Evolutionary conservation across 2,888 invertebrate species (phyloP), one percentile per base, ranked within the genome.

Genomic region (Macropis europaea): DNA sequence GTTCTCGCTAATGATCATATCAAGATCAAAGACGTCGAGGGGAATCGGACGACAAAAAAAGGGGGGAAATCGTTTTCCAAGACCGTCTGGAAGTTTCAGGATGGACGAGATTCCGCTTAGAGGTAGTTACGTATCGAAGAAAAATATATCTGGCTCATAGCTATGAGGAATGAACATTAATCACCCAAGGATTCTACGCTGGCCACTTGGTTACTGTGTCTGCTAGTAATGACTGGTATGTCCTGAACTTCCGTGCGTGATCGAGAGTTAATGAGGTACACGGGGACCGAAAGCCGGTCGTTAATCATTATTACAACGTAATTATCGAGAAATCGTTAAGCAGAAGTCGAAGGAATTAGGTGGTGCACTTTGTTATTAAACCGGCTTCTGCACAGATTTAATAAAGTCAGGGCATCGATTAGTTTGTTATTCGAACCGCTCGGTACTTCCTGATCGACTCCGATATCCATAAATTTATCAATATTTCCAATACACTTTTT

Each of bases 221-320:
- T 57, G 38, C 60, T 45, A 48, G 66, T 77, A 79, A 80, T 79
- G 56, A 80, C 71, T 48, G 48, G 75, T 72, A 64, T 69, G 69
- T 50, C 59, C 75, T 57, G 54, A 59, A 79, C 78, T 79, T 79
- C 81, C 77, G 74, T 72, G 63, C 71, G 43, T 40, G 69, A 28
- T 53, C 54, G 69, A 67, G 60, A 66, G 75, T 78, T 79, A 79
- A 79, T 77, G 79, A 75, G 81, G 42, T 81, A 81, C 67, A 68
- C 63, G 63, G 36, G 48, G 63, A 73, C 67, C 64, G 57, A 70
- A 61, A 63, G 78, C 47, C 52, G 48, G 50, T 81, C 79, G 77
- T 79, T 81, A 77, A 79, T 79, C 79, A 81, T 77, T 75, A 75
- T 81, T 81, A 77, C 78, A 81, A 79, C 69, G 78, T 79, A 81